Evolutionary conservation across 2,113 vertebrate genomes (phyloP), one percentile per base, ranked within the genome.

Genomic region (Albula glossodonta): DNA sequence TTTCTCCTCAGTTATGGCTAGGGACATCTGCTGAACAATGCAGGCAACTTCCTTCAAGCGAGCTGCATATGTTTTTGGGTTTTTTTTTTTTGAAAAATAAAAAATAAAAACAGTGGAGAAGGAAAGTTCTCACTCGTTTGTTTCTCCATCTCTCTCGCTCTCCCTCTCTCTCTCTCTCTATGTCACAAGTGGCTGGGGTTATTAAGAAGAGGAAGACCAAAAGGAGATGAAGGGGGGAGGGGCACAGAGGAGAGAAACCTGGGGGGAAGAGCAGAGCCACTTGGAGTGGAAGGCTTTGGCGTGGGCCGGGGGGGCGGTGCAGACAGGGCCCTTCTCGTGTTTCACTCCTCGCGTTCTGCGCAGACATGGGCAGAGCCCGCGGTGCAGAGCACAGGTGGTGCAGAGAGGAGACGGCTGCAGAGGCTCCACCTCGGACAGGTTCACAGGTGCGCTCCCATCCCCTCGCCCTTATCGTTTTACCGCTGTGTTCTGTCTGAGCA

Each of bases 331-430:
- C 70, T 74, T 74, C 70, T 74, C 70, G 17, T 66, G 90, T 95
- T 94, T 94, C 94, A 94, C 92, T 94, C 91, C 6, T 41, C 31
- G 31, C 31, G 31, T 41, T 41, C 31, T 31, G 70, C 31, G 90
- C 50, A 90, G 89, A 91, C 90, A 86, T 90, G 88, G 77, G 10
- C 87, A 92, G 92, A 91, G 90, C 86, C 89, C 78, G 77, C 90
- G 90, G 90, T 89, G 90, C 88, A 90, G 90, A 94, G 86, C 92
- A 41, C 31, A 95, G 93, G 93, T 94, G 93, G 88, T 89, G 78
- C 88, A 87, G 80, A 88, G 74, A 10, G 41, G 19, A 79, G 19
- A 52, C n/a, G n/a, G 17, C 66, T 3, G 22, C 86, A 87, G 48
- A 50, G 63, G 17, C 11, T 49, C 52, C 53, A 10, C 60, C 10